Evolutionary conservation across 2,888 invertebrate species (phyloP).

Genomic region (Busseola fusca): DNA sequence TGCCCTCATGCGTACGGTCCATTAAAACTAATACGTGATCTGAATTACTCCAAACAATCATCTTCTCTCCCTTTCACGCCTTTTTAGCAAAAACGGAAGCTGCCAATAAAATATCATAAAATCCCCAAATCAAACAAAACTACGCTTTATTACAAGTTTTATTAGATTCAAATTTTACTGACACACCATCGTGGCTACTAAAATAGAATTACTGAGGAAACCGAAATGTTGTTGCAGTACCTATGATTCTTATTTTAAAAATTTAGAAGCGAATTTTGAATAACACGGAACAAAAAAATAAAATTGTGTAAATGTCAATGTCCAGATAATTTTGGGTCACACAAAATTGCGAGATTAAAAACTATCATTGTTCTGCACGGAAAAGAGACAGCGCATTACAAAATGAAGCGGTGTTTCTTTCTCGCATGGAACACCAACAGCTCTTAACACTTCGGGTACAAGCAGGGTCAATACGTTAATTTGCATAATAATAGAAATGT

Average conservation of each 20-base stretch:
- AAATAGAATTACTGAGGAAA: conserved; percentile 31
- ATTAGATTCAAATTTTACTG: conserved; percentile 7
- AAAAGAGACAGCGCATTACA: conserved; percentile 36
- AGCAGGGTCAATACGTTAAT: conserved; percentile 84
- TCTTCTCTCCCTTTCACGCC: conserved; percentile 71
- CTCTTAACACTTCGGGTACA: conserved; percentile 53
- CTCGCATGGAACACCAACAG: conserved; percentile 31
- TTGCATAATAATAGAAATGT: conserved; percentile 86
- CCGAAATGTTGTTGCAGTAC: not conserved
- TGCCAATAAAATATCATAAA: conserved; percentile 57
- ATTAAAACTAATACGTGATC: conserved; percentile 78
- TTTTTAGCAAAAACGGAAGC: conserved; percentile 70
- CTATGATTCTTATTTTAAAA: conserved; percentile 12
- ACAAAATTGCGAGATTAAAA: conserved; percentile 44
- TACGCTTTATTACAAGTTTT: rapidly evolving
- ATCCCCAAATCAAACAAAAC: conserved; percentile 21
- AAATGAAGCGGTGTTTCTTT: conserved; percentile 37
- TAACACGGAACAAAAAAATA: not conserved
- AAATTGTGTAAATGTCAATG: conserved; percentile 27
- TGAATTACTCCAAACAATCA: conserved; percentile 72
- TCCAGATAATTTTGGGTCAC: conserved; percentile 44
- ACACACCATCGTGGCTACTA: not conserved
- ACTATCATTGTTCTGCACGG: conserved; percentile 36
- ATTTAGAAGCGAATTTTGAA: conserved; percentile 6
- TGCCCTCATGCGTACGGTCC: conserved; percentile 78